Evolutionary conservation across 2,113 vertebrate species (phyloP), one percentile per base, ranked within the genome.

Genomic region (Xyliphius kryptos): DNA sequence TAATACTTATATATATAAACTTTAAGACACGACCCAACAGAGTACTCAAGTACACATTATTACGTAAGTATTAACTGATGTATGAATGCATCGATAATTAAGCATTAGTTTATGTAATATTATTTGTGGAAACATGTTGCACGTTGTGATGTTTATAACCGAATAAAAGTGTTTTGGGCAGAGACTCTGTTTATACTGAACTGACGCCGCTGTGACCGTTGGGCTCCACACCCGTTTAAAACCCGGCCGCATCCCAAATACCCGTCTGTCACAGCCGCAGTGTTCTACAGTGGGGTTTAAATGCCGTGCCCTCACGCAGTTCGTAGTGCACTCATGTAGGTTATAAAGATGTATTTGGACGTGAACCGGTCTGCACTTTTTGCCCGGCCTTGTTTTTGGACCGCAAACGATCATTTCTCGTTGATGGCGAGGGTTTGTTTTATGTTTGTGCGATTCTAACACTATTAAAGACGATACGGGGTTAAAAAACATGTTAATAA

Each of bases 361-460:
- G 17, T 19, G n/a, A 20, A 1, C 44, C 57, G 8, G 11, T 19
- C 36, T 12, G 14, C 15, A 57, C 61, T 55, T 61, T 51, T 60
- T n/a, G 53, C 20, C 50, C 50, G 65, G 71, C 71, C 71, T 69
- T 69, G 66, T 69, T 73, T n/a, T 53, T 38, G 57, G 41, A 22
- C 32, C 47, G 38, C 32, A 52, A 20, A 15, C 46, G 17, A 10
- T 38, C 22, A 21, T 44, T 59, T 60, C 21, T 36, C 47, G 2
- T 32, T 8, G 20, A 47, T 9, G 19, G 9, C 38, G 5, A 43
- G 22, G 36, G 19, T 38, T 5, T 15, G 0, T 26, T 15, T 9
- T 2, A 8, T 6, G 10, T n/a, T 50, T 17, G 19, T 10, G n/a
- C 8, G 14, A 7, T 56, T 32, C 4, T n/a, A n/a, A 6, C 59